Evolutionary conservation across 2,888 invertebrate genomes (phyloP).

Genomic region (Heliconius charithonia): DNA sequence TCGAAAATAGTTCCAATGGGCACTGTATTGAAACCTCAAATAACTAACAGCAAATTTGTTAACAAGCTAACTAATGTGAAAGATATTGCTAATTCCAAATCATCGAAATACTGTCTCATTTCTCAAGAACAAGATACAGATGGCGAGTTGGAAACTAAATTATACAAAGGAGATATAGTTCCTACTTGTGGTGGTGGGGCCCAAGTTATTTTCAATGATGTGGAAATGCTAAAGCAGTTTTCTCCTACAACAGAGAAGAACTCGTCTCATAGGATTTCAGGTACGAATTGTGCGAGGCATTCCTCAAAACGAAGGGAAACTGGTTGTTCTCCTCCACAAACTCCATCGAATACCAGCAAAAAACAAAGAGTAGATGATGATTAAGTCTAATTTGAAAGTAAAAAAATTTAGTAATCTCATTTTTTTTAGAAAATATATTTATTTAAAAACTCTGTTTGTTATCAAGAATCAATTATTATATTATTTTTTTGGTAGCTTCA

Average conservation of each 20-base stretch:
- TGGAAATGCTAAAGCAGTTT: slow-evolving; percentile 93
- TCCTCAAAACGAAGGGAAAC: slow-evolving; percentile 75
- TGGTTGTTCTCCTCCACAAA: slow-evolving; percentile 70
- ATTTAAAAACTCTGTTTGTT: neutral
- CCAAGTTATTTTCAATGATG: slow-evolving; percentile 97
- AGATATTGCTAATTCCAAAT: slow-evolving; percentile 87
- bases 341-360: slow-evolving; percentile 76
- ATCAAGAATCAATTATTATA: no score
- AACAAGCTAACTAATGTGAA: slow-evolving; percentile 91
- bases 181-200: slow-evolving; percentile 97
- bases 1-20: slow-evolving; percentile 90
- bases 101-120: slow-evolving; percentile 95
- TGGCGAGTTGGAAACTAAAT: slow-evolving; percentile 95
- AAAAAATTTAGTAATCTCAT: neutral
- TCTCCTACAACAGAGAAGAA: slow-evolving; percentile 85
- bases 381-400: slow-evolving; percentile 44
- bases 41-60: slow-evolving; percentile 92
- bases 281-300: slow-evolving; percentile 70
- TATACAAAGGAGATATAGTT: slow-evolving; percentile 97
- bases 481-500: no score
- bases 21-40: slow-evolving; percentile 94
- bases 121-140: slow-evolving; percentile 96
- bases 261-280: slow-evolving; percentile 59
- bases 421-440: neutral
- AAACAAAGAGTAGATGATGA: slow-evolving; percentile 76